phyloP scores from a whole-genome alignment of 2,888 invertebrate species.

The Zygothrica quintamaculata region DNA sequence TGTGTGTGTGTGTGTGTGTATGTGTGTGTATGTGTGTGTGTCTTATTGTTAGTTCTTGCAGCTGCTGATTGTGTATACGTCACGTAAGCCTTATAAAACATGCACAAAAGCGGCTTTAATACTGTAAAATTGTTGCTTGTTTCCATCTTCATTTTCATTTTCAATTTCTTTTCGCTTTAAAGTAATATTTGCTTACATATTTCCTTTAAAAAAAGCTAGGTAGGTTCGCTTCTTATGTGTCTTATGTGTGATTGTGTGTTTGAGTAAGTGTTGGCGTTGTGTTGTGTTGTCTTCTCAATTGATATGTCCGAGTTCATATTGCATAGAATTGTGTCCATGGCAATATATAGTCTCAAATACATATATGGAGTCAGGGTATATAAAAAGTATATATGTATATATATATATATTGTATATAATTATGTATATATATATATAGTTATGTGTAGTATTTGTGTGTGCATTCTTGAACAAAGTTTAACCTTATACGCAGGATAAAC shows the following conservation, averaged over 20 bases:
- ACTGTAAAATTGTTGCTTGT: slow-evolving; percentile 77
- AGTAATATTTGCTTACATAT: slow-evolving; percentile 72
- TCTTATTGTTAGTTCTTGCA: slow-evolving; percentile 60
- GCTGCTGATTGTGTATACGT: slow-evolving; percentile 79
- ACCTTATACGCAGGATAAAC: slow-evolving; percentile 33
- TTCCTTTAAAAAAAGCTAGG: slow-evolving; percentile 75
- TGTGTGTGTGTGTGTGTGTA: slow-evolving; percentile 18
- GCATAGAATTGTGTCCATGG: slow-evolving; percentile 56
- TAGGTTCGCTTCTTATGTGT: slow-evolving; percentile 68
- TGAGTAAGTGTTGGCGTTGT: slow-evolving; percentile 31
- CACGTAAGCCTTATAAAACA: slow-evolving; percentile 76
- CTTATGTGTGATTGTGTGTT: slow-evolving; percentile 25
- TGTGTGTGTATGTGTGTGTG: slow-evolving; percentile 25
- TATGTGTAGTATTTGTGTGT: not conserved
- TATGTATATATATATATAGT: slow-evolving; percentile 1
- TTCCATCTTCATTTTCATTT: slow-evolving; percentile 27
- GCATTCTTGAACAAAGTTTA: slow-evolving; percentile 32
- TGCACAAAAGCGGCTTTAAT: slow-evolving; percentile 76
- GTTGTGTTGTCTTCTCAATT: slow-evolving; percentile 69
- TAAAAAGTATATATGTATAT: slow-evolving; percentile 68
- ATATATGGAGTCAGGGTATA: slow-evolving; percentile 54
- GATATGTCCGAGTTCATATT: slow-evolving; percentile 78
- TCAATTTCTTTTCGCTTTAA: slow-evolving; percentile 50
- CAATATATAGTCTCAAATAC: slow-evolving; percentile 80
- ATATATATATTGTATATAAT: slow-evolving; percentile 1